Evolutionary conservation across 2,797 vertebrate species (phyloP).

Genomic region (Acanthurus lineatus): DNA sequence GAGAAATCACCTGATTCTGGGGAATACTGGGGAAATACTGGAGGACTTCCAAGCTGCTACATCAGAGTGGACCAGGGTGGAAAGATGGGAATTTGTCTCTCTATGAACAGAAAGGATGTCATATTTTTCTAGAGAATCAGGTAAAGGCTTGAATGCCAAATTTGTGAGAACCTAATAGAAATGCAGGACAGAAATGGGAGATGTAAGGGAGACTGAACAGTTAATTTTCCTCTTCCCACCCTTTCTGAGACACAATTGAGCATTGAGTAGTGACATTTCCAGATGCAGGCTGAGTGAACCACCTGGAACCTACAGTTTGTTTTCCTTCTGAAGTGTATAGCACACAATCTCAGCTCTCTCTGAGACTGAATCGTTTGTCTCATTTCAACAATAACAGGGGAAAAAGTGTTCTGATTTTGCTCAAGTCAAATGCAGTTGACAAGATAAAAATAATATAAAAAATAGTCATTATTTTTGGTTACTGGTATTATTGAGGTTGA

Average conservation of each 20-base stretch:
- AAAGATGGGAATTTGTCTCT: slow-evolving; percentile 72
- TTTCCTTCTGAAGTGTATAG: slow-evolving; percentile 80
- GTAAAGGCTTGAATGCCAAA: slow-evolving; percentile 63
- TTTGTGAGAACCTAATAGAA: slow-evolving; percentile 51
- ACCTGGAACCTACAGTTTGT: slow-evolving; percentile 60
- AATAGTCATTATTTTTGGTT: slow-evolving; percentile 70
- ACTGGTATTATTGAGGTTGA: slow-evolving; percentile 58
- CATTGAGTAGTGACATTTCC: slow-evolving; percentile 60
- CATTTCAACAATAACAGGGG: slow-evolving; percentile 61
- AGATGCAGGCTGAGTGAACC: slow-evolving; percentile 64
- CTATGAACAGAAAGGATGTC: slow-evolving; percentile 65
- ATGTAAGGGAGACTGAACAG: slow-evolving; percentile 61
- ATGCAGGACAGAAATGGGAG: slow-evolving; percentile 39
- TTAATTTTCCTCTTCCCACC: slow-evolving; percentile 74
- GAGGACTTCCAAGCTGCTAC: slow-evolving; percentile 57
- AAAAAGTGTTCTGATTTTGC: slow-evolving; percentile 47
- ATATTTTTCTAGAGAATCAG: slow-evolving; percentile 68
- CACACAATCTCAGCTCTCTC: slow-evolving; percentile 66
- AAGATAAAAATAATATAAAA: slow-evolving; percentile 41
- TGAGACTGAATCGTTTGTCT: slow-evolving; percentile 57
- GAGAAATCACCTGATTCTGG: slow-evolving; percentile 65
- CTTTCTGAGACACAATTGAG: slow-evolving; percentile 53
- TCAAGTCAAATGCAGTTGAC: slow-evolving; percentile 60
- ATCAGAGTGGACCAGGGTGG: slow-evolving; percentile 54
- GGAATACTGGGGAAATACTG: slow-evolving; percentile 47